phyloP scores from a whole-genome alignment of 2,888 invertebrate species.

The Opisthograptis luteolata region DNA sequence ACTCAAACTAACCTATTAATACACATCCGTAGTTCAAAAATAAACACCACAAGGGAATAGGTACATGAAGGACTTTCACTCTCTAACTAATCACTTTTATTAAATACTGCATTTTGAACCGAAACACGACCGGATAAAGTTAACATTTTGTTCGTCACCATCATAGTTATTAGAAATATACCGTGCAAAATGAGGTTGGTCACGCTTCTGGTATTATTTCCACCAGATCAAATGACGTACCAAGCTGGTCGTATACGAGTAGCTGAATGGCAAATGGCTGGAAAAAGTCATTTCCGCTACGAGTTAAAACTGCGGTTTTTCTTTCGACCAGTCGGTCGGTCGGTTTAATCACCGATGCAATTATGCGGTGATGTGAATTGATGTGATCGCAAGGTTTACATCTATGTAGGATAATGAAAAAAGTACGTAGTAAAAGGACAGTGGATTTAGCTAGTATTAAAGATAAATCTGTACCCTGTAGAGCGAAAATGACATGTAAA shows the following conservation, averaged over 20 bases:
- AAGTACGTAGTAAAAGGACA: no score
- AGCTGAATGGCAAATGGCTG: constrained; percentile 41
- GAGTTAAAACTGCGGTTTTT: constrained; percentile 26
- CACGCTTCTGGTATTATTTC: constrained; percentile 31
- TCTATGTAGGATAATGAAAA: no score
- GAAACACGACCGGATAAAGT: constrained; percentile 21
- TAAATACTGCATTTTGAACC: constrained; percentile 32
- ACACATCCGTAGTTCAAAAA: constrained; percentile 51
- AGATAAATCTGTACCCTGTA: no score
- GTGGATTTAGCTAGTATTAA: no score
- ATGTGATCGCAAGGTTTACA: no score
- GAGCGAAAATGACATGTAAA: no score
- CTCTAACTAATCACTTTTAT: constrained; percentile 37
- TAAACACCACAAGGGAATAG: constrained; percentile 49
- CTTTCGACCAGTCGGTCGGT: constrained; percentile 7
- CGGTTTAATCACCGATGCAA: not conserved
- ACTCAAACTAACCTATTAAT: constrained; percentile 44
- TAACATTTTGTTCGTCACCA: constrained; percentile 19
- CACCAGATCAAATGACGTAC: constrained; percentile 29
- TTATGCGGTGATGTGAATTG: no score
- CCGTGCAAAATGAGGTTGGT: constrained; percentile 40
- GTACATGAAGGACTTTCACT: constrained; percentile 51
- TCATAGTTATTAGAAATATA: constrained; percentile 24
- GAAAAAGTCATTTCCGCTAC: constrained; percentile 37
- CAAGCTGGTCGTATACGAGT: constrained; percentile 31